These are phyloP conservation scores for Brachionichthys hirsutus DNA, from an alignment of 2,113 vertebrate genomes.

Conservation along the genomic window DNA sequence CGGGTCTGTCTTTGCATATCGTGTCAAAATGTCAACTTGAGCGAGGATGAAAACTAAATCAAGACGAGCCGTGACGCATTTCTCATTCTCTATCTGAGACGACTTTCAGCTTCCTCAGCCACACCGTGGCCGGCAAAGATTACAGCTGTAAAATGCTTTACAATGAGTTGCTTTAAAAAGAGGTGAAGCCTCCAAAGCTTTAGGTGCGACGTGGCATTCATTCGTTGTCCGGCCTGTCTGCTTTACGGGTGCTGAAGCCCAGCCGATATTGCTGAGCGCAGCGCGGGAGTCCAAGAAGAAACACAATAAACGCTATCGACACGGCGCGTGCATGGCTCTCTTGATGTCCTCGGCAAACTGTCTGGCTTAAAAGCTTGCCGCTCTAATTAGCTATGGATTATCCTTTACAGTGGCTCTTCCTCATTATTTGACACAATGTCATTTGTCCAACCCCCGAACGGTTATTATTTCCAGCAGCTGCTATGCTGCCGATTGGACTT, in stretches of 20 bases:
- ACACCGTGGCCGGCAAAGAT: neutral
- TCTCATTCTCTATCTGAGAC: constrained; percentile 17
- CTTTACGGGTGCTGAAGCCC: constrained; percentile 63
- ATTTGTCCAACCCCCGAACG: constrained; percentile 57
- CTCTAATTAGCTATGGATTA: constrained; percentile 82
- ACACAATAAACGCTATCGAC: constrained; percentile 69
- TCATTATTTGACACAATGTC: constrained; percentile 66
- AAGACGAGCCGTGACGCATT: neutral
- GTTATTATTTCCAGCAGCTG: constrained; percentile 69
- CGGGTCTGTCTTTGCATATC: constrained; percentile 22
- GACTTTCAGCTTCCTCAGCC: constrained; percentile 7
- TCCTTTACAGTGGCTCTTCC: constrained; percentile 50
- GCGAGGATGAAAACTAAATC: constrained; percentile 31
- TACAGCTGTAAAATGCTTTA: constrained; percentile 19
- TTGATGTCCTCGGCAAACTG: constrained; percentile 74
- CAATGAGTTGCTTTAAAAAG: constrained; percentile 36
- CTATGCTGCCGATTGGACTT: constrained; percentile 35
- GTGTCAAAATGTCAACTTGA: constrained; percentile 35
- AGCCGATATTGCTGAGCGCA: constrained; percentile 65
- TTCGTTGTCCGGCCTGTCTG: constrained; percentile 48
- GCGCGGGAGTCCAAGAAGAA: constrained; percentile 42
- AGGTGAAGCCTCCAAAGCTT: constrained; percentile 14
- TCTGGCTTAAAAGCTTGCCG: constrained; percentile 70
- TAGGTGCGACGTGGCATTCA: constrained; percentile 13
- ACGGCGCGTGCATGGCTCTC: constrained; percentile 55